phyloP scores from a whole-genome alignment of 1,140 invertebrate species.

The Leptoteleia sp. region DNA sequence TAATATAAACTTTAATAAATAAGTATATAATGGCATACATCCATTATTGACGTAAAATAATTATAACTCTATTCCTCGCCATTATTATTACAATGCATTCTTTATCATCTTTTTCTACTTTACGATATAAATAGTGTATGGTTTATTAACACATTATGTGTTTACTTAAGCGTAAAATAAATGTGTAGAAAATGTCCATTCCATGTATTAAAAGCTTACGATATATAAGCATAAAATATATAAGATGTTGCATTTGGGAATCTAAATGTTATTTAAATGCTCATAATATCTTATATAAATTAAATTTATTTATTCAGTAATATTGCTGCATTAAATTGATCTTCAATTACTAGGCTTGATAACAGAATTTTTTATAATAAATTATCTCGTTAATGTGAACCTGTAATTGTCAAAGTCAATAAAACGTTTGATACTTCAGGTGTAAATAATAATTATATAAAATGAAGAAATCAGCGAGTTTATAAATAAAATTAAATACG shows the following conservation, averaged over 20 bases:
- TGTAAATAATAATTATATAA: no score
- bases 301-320: no score
- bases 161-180: constrained; percentile 45
- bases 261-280: constrained; percentile 18
- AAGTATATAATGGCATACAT: constrained; percentile 11
- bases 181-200: constrained; percentile 34
- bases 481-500: no score
- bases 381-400: no score
- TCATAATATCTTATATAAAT: constrained; percentile 1
- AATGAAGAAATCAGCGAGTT: no score
- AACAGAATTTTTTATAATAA: no score
- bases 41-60: constrained; percentile 36
- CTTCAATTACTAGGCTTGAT: no score
- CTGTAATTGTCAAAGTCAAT: no score
- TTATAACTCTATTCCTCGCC: constrained; percentile 19
- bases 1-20: not conserved
- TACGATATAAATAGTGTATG: constrained; percentile 28
- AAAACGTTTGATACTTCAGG: no score
- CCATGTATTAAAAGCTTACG: constrained; percentile 28
- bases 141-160: constrained; percentile 44
- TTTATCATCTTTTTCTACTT: constrained; percentile 32
- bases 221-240: constrained; percentile 33
- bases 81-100: constrained; percentile 24
- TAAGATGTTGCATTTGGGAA: constrained; percentile 15
- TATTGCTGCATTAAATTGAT: no score